Conservation (phyloP, 53 echinoderm and acorn worm species). For the Echinometra lucunter region DNA sequence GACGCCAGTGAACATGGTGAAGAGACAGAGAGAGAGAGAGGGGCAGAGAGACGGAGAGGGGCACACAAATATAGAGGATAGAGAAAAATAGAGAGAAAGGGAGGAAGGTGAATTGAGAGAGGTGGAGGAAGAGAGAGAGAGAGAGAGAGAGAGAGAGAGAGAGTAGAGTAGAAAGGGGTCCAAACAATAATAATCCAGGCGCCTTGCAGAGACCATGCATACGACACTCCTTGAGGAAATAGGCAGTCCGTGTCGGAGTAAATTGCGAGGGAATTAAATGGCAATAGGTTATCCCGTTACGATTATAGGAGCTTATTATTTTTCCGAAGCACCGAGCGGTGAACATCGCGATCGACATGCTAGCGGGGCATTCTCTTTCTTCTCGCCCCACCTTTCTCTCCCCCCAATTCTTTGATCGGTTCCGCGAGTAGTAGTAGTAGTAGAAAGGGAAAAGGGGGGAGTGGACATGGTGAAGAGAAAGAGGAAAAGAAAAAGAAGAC, state of each 20-base stretch:
- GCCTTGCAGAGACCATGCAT: background rate
- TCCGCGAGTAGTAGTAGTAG: background rate
- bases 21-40: background rate
- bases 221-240: background rate
- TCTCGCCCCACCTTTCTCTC: background rate
- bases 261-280: constrained; percentile 55
- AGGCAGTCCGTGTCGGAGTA: constrained; percentile 25
- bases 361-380: constrained; percentile 1
- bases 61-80: too few relatives aligned
- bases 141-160: background rate
- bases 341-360: background rate
- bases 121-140: background rate
- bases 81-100: background rate
- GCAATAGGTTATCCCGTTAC: constrained; percentile 49
- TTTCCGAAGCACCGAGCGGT: constrained; percentile 21
- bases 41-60: background rate
- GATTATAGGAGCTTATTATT: constrained; percentile 57
- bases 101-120: background rate
- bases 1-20: too few relatives aligned
- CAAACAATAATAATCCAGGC: background rate
- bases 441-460: background rate
- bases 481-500: background rate
- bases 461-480: background rate
- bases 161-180: background rate
- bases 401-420: background rate